These are phyloP conservation scores for Epinephelus malabaricus DNA, from an alignment of 2,797 vertebrate genomes.

Conservation along the genomic window DNA sequence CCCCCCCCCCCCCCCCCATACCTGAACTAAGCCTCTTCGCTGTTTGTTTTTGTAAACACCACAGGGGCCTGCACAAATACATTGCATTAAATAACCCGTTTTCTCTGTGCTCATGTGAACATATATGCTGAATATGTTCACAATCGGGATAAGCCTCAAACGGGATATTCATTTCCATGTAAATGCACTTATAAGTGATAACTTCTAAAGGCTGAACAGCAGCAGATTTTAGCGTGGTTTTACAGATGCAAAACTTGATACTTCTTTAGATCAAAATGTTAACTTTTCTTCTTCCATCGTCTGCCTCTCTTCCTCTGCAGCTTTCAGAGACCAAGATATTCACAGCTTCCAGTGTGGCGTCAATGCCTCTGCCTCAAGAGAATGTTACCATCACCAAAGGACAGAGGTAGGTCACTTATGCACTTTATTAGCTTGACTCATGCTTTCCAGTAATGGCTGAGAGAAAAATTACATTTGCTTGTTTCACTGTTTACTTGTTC, in stretches of 20 bases:
- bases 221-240: not conserved
- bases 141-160: too few species aligned
- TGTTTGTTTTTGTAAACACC: too few species aligned
- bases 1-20: too few species aligned
- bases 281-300: not conserved
- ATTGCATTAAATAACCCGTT: too few species aligned
- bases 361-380: conserved; percentile 93
- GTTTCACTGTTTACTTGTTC: not conserved
- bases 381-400: conserved; percentile 99
- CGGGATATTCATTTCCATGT: too few species aligned
- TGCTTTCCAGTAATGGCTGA: not conserved
- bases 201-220: conserved; percentile 5
- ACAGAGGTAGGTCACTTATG: conserved; percentile 88
- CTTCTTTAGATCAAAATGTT: not conserved
- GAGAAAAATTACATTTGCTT: conserved; percentile 3
- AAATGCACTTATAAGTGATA: not conserved
- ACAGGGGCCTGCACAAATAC: too few species aligned
- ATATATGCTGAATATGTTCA: too few species aligned
- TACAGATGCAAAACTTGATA: not conserved
- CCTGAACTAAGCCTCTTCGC: too few species aligned
- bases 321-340: conserved; percentile 99
- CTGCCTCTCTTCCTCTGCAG: conserved; percentile 75
- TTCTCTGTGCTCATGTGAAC: too few species aligned
- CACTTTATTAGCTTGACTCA: not conserved
- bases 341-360: conserved; percentile 95